A percentile compares a stretch with the other conserved stretches of the same genome.
phyloP scores from a whole-genome alignment of 2,888 invertebrate genomes.

The Tetragonisca angustula region DNA sequence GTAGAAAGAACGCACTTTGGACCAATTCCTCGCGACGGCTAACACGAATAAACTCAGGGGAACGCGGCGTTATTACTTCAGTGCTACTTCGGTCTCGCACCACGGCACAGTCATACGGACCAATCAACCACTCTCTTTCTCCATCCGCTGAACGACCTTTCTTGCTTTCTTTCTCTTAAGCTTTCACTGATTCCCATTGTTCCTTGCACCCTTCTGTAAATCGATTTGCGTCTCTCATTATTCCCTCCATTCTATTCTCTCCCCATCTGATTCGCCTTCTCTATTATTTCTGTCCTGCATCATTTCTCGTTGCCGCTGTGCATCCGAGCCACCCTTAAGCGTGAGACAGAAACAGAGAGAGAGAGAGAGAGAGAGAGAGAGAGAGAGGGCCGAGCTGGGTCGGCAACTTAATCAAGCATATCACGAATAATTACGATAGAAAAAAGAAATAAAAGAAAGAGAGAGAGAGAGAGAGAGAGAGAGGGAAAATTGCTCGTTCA shows the following conservation, averaged over 20 bases:
- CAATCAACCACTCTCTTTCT: conserved; percentile 13
- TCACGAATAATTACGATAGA: conserved; percentile 6
- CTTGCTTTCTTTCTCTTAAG: conserved; percentile 13
- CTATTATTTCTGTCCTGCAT: background rate
- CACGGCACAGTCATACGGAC: conserved; percentile 71
- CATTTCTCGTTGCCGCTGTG: background rate
- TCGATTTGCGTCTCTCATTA: conserved; percentile 20
- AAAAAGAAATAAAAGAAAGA: background rate
- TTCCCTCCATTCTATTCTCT: background rate
- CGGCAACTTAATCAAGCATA: background rate
- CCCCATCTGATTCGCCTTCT: background rate
- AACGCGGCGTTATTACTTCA: conserved; percentile 77
- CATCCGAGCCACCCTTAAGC: background rate
- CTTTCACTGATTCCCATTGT: conserved; percentile 9
- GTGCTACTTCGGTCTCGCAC: conserved; percentile 80
- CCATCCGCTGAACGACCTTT: background rate
- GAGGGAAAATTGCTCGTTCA: background rate
- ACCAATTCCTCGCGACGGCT: conserved; percentile 77
- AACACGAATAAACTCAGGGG: conserved; percentile 80
- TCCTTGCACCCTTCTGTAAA: background rate
- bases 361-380: conserved; percentile 11
- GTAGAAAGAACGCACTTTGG: conserved; percentile 79
- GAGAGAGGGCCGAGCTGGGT: background rate
- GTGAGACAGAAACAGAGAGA: conserved; percentile 1
- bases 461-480: background rate